Evolutionary conservation across 1,140 invertebrate species (phyloP), one percentile per base, ranked within the genome.

Genomic region (Listronotus oregonensis): DNA sequence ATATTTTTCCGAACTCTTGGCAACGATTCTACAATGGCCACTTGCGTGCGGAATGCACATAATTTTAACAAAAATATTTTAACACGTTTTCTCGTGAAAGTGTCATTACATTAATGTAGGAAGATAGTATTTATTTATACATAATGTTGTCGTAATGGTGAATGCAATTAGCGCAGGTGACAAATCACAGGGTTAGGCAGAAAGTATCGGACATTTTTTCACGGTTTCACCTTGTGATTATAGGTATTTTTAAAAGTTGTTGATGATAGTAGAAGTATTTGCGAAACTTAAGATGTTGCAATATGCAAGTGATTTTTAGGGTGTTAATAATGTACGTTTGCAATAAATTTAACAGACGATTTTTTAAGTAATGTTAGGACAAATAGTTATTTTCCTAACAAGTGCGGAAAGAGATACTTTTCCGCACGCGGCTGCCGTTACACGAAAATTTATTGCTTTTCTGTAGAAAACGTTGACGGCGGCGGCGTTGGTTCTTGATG

Each of bases 61-160:
- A 17, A 17, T 18, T 49, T 14, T 17, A 27, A 49, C 10, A 21
- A 49, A 49, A 21, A 21, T 49, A 49, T 21, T 21, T 47, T 49
- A 49, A 21, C 46, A 27, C 46, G 15, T 49, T 49, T 49, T 49
- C 46, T 18, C 18, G 46, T 49, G 46, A 49, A 49, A 49, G 46
- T 27, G 17, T 21, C 18, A 6, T 49, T 49, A 21, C 18, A 6
- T 49, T 49, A 21, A 21, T 3, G 46, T 21, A 8, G 15, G 5
- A 18, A 15, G 39, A 14, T 15, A 15, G 15, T 49, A 49, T 49
- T 49, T 49, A 21, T 21, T 18, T 12, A 49, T 49, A 49, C 10
- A 49, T 44, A 44, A 14, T 7, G 4, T 15, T 44, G 42, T 44
- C 42, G 42, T 44, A 44, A 44, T 18, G n/a, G 18, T 37, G 46